Evolutionary conservation across 2,888 invertebrate genomes (phyloP).

Genomic region (Kryphioiulus occultus): DNA sequence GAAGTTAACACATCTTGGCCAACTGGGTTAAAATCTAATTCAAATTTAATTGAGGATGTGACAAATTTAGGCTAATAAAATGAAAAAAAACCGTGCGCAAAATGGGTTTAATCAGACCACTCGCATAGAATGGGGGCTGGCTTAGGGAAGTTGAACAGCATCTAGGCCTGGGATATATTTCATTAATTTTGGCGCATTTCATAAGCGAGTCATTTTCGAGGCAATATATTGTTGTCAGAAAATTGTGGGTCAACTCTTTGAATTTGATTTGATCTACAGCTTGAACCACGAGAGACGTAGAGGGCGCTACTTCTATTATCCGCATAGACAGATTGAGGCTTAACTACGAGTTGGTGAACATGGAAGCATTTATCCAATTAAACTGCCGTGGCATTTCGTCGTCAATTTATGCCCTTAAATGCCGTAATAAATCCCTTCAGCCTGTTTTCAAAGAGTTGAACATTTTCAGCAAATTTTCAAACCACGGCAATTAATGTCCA

Average conservation of each 20-base stretch:
- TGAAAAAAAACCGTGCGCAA: conserved; percentile 9
- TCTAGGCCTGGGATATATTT: conserved; percentile 33
- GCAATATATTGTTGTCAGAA: conserved; percentile 31
- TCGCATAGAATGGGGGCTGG: conserved; percentile 12
- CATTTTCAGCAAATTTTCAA: too few relatives aligned
- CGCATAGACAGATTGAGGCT: neutral
- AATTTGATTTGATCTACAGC: conserved; percentile 21
- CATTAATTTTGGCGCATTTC: conserved; percentile 32
- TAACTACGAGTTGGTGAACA: neutral
- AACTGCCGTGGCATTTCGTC: neutral
- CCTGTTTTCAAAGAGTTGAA: neutral
- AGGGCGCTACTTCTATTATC: neutral
- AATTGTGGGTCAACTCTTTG: conserved; percentile 32
- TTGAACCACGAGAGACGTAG: neutral
- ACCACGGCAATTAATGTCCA: too few relatives aligned
- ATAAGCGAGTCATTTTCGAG: conserved; percentile 18
- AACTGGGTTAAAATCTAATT: conserved; percentile 42
- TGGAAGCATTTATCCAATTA: neutral
- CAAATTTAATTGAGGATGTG: conserved; percentile 46
- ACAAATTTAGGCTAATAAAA: conserved; percentile 46
- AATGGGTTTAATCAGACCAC: conserved; percentile 39
- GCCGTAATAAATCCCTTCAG: neutral
- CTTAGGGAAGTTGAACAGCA: conserved; percentile 33
- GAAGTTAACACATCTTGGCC: conserved; percentile 36
- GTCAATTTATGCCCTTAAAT: neutral